Evolutionary conservation across 1,140 invertebrate species (phyloP).

Genomic region (Drosophila repleta): DNA sequence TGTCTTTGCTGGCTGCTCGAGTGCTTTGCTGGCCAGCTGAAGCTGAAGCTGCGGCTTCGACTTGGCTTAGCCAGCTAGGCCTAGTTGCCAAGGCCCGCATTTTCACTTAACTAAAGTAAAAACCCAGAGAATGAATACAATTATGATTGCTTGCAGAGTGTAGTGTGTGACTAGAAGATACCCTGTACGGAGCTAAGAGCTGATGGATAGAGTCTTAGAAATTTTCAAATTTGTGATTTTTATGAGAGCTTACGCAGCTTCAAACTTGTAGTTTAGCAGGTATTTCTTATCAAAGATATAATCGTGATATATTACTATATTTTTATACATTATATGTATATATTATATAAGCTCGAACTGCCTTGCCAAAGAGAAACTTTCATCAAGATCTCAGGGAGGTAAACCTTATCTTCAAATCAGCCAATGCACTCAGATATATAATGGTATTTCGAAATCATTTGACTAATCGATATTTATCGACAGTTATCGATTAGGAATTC

Average conservation of each 20-base stretch:
- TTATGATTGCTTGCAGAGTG: not conserved
- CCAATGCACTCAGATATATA: too few relatives aligned
- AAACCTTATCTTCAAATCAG: too few relatives aligned
- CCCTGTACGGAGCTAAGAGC: not conserved
- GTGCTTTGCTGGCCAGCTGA: constrained; percentile 29
- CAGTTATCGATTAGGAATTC: not conserved
- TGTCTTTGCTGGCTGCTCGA: constrained; percentile 50
- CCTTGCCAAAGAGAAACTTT: too few relatives aligned
- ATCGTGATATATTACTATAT: too few relatives aligned
- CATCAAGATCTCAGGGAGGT: too few relatives aligned
- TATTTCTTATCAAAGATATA: too few relatives aligned
- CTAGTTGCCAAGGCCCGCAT: constrained; percentile 49
- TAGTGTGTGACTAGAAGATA: not conserved
- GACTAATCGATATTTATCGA: not conserved
- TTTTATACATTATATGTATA: too few relatives aligned
- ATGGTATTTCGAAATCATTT: too few relatives aligned
- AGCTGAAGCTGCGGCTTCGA: not conserved
- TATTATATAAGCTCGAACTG: too few relatives aligned
- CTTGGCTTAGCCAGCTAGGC: constrained; percentile 35
- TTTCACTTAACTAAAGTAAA: constrained; percentile 18
- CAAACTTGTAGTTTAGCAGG: too few relatives aligned
- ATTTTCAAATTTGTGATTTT: too few relatives aligned
- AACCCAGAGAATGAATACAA: constrained; percentile 17
- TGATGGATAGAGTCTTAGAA: not conserved
- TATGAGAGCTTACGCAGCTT: too few relatives aligned